Evolutionary conservation across 2,113 vertebrate genomes (phyloP).

Genomic region (Albula goreensis): DNA sequence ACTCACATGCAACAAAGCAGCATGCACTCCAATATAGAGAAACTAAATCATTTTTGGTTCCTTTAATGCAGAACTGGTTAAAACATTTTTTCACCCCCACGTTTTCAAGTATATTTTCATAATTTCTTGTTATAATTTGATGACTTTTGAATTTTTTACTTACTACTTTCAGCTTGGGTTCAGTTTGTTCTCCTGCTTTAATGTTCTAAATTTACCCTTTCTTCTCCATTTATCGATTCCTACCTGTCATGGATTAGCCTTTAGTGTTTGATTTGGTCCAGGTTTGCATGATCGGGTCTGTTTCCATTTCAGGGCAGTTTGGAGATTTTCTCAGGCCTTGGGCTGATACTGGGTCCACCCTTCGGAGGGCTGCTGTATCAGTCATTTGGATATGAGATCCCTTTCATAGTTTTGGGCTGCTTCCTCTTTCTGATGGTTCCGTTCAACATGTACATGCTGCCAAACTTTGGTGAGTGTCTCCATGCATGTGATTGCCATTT

Average conservation of each 20-base stretch:
- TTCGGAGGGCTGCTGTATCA: slow-evolving; percentile 92
- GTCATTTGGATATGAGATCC: slow-evolving; percentile 85
- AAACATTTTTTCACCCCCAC: too few species aligned
- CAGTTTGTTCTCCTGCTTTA: not conserved
- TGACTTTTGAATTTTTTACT: not conserved
- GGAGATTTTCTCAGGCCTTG: slow-evolving; percentile 88
- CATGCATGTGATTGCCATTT: not conserved
- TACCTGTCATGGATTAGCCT: not conserved
- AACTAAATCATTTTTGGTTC: too few species aligned
- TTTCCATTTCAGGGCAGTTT: slow-evolving; percentile 77
- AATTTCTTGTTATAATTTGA: not conserved
- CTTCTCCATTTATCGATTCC: not conserved
- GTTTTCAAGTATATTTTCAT: not conserved
- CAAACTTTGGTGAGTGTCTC: slow-evolving; percentile 75
- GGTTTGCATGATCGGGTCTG: not conserved
- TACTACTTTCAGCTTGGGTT: not conserved
- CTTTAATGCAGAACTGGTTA: too few species aligned
- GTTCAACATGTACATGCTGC: slow-evolving; percentile 83
- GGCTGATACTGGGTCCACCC: slow-evolving; percentile 87
- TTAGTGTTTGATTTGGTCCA: not conserved
- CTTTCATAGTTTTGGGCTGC: slow-evolving; percentile 84
- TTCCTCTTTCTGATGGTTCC: slow-evolving; percentile 83
- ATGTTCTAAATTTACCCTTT: not conserved
- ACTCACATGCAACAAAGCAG: too few species aligned
- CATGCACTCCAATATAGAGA: too few species aligned